A percentile compares a stretch with the other conserved stretches of the same genome.
Evolutionary conservation across 2,797 vertebrate genomes (phyloP).

Genomic region (Cirrhinus molitorella): DNA sequence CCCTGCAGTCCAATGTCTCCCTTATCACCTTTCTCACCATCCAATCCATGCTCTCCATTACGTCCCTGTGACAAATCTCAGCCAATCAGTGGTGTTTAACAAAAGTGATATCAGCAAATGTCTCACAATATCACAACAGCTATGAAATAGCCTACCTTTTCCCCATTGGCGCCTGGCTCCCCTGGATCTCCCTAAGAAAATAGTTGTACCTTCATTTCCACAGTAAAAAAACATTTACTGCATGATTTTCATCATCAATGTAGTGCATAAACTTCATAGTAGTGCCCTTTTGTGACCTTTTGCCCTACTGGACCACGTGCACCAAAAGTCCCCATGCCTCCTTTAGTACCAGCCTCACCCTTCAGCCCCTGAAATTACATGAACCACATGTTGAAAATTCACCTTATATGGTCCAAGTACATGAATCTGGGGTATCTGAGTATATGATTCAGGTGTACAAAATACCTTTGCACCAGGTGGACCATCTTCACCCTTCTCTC

Average conservation of each 20-base stretch:
- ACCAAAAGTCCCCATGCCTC: constrained; percentile 86
- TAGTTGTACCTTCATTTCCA: constrained; percentile 19
- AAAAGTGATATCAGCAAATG: background rate
- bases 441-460: background rate
- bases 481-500: constrained; percentile 93
- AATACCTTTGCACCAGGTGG: constrained; percentile 87
- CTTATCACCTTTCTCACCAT: constrained; percentile 85
- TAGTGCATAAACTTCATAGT: background rate
- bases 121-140: background rate
- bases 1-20: constrained; percentile 84
- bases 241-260: background rate
- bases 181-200: constrained; percentile 85
- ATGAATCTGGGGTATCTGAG: no score
- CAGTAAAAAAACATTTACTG: background rate
- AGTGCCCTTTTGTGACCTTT: constrained; percentile 77
- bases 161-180: constrained; percentile 83
- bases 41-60: constrained; percentile 81
- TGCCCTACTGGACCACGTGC: constrained; percentile 87
- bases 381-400: background rate
- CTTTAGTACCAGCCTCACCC: constrained; percentile 87
- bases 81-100: background rate
- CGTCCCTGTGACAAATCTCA: constrained; percentile 76
- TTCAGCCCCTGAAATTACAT: constrained; percentile 80
- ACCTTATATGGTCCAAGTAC: background rate
- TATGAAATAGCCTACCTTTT: constrained; percentile 71